Percentiles rank a stretch among this genome's conserved stretches.
These are phyloP conservation scores for Engraulis encrasicolus DNA, from an alignment of 2,113 vertebrate genomes.

Conservation along the genomic window DNA sequence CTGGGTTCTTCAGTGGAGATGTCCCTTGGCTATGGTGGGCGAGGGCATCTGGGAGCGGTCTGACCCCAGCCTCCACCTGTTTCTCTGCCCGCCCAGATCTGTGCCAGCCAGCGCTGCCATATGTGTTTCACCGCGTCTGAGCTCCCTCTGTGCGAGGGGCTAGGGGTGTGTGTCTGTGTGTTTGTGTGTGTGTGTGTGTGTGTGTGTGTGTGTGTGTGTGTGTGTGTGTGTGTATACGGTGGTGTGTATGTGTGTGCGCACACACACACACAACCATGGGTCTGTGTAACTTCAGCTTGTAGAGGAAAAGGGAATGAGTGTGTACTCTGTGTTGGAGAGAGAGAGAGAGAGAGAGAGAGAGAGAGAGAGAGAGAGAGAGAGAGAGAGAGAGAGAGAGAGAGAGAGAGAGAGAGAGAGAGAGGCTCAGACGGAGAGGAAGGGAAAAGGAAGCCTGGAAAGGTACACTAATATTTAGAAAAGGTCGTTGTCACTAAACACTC, in stretches of 20 bases:
- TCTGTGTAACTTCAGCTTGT: conserved; percentile 64
- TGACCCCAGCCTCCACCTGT: conserved; percentile 77
- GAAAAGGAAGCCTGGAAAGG: conserved; percentile 45
- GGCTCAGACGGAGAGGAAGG: background rate
- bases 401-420: background rate
- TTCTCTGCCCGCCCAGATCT: conserved; percentile 74
- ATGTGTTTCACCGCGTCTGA: conserved; percentile 28
- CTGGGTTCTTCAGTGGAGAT: background rate
- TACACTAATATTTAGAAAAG: conserved; percentile 78
- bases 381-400: conserved; percentile 36
- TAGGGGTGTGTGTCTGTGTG: no score
- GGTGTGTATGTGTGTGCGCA: no score
- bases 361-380: conserved; percentile 55
- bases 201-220: background rate
- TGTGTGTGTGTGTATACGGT: conserved; percentile 46
- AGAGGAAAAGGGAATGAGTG: background rate
- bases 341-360: conserved; percentile 56
- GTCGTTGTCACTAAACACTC: conserved; percentile 71
- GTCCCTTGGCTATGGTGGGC: conserved; percentile 47
- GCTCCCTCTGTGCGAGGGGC: conserved; percentile 5
- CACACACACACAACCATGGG: conserved; percentile 67
- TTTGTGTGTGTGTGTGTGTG: conserved; percentile 14
- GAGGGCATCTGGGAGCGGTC: conserved; percentile 73
- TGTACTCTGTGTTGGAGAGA: conserved; percentile 55
- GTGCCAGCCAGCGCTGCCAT: conserved; percentile 51